phyloP scores from a whole-genome alignment of 2,888 invertebrate genomes.

The Mimumesa dahlbomi region DNA sequence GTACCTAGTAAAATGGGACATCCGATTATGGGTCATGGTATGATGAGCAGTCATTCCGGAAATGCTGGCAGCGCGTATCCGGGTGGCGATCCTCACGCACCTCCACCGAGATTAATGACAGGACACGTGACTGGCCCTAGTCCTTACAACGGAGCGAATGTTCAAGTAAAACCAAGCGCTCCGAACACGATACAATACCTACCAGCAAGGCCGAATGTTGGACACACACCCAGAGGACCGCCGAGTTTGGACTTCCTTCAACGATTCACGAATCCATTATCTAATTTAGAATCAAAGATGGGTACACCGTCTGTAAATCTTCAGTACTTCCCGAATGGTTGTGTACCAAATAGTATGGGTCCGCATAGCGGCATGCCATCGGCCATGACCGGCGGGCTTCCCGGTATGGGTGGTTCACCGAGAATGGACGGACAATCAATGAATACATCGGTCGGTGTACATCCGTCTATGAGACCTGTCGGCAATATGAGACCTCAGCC shows the following conservation, averaged over 20 bases:
- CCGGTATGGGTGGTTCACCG: constrained; percentile 74
- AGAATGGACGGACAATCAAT: constrained; percentile 81
- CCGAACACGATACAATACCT: constrained; percentile 99
- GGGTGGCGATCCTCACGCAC: constrained; percentile 82
- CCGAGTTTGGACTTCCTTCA: constrained; percentile 95
- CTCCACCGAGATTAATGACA: constrained; percentile 81
- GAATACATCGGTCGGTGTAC: constrained; percentile 77
- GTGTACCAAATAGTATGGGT: constrained; percentile 82
- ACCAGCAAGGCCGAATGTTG: constrained; percentile 95
- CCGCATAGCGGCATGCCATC: constrained; percentile 79
- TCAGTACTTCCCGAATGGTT: constrained; percentile 87
- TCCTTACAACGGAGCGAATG: constrained; percentile 89
- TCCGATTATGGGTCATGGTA: constrained; percentile 76
- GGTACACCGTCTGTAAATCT: constrained; percentile 84
- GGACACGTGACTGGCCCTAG: constrained; percentile 79
- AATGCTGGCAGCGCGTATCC: constrained; percentile 82
- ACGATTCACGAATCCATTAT: constrained; percentile 92
- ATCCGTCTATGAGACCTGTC: constrained; percentile 79
- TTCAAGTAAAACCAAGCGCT: constrained; percentile 95
- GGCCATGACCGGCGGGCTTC: constrained; percentile 80
- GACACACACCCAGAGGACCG: constrained; percentile 88
- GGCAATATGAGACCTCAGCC: constrained; percentile 79
- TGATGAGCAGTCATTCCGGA: constrained; percentile 72
- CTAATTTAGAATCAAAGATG: constrained; percentile 86
- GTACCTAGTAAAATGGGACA: constrained; percentile 75